Percentiles rank a stretch among this genome's conserved stretches.
phyloP scores from a whole-genome alignment of 2,888 invertebrate genomes.

The Dusona sp. region DNA sequence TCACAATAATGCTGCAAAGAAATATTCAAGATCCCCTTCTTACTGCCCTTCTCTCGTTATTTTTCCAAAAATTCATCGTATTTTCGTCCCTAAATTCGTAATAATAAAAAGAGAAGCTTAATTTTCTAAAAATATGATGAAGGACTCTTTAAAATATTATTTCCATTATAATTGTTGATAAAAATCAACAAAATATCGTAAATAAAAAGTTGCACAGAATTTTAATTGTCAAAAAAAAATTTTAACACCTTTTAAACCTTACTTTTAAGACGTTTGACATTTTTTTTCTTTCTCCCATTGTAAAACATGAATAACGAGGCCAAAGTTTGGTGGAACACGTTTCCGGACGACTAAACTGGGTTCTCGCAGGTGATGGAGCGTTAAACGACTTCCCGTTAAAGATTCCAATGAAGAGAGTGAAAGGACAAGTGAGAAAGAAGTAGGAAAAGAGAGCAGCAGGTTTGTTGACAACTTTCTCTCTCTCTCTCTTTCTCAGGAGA shows the following conservation, averaged over 20 bases:
- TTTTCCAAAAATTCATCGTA: background rate
- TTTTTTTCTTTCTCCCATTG: background rate
- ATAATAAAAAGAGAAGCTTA: background rate
- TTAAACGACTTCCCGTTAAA: slow-evolving; percentile 59
- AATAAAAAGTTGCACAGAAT: background rate
- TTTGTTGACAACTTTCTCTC: slow-evolving; percentile 39
- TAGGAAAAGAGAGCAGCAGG: slow-evolving; percentile 33
- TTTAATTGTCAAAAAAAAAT: background rate
- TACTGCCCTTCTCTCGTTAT: background rate
- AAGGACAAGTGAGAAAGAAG: slow-evolving; percentile 9
- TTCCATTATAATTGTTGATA: background rate
- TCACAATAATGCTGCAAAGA: slow-evolving; percentile 57
- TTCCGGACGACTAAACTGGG: slow-evolving; percentile 35
- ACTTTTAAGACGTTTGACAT: background rate
- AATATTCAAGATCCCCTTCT: slow-evolving; percentile 2
- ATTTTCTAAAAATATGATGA: background rate
- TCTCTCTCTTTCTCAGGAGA: slow-evolving; percentile 20
- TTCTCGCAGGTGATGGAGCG: slow-evolving; percentile 49
- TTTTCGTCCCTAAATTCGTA: background rate
- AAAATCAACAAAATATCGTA: background rate
- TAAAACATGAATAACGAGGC: slow-evolving; percentile 16
- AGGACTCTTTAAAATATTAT: background rate
- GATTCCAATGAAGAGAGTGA: slow-evolving; percentile 19
- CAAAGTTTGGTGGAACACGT: slow-evolving; percentile 15
- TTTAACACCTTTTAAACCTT: background rate